Evolutionary conservation across 2,888 invertebrate species (phyloP).

Genomic region (Standfussiana lucernea): DNA sequence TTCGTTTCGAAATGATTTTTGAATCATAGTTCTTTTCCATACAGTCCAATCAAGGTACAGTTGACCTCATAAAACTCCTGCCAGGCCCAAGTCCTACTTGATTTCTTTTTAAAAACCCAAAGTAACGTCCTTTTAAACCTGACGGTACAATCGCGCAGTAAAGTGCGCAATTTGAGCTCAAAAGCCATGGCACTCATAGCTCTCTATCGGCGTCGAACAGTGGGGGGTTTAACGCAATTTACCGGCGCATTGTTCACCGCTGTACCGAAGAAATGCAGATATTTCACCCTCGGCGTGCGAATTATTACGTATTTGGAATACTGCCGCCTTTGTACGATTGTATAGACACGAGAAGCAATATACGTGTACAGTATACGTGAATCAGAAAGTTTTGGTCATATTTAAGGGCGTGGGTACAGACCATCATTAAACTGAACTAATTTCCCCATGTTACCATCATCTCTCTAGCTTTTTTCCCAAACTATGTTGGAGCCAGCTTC

Average conservation of each 20-base stretch:
- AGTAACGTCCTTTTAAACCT: slow-evolving; percentile 38
- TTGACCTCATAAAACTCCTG: not conserved
- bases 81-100: not conserved
- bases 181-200: slow-evolving; percentile 68
- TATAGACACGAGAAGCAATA: no score
- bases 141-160: slow-evolving; percentile 62
- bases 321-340: slow-evolving; percentile 25
- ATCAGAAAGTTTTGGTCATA: no score
- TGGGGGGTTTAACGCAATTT: slow-evolving; percentile 76
- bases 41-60: not conserved
- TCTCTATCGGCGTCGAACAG: slow-evolving; percentile 76
- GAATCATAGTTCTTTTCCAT: not conserved
- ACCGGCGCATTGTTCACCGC: slow-evolving; percentile 71
- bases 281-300: slow-evolving; percentile 51
- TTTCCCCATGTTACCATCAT: no score
- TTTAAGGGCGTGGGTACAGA: no score
- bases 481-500: no score
- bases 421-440: no score
- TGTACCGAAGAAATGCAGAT: slow-evolving; percentile 68
- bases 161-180: slow-evolving; percentile 70
- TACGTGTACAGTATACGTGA: no score
- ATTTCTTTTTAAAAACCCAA: slow-evolving; percentile 37
- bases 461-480: no score
- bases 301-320: slow-evolving; percentile 56
- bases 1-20: no score